These are phyloP conservation scores for Anaspis maculata DNA, from an alignment of 2,888 invertebrate species.

Conservation along the genomic window DNA sequence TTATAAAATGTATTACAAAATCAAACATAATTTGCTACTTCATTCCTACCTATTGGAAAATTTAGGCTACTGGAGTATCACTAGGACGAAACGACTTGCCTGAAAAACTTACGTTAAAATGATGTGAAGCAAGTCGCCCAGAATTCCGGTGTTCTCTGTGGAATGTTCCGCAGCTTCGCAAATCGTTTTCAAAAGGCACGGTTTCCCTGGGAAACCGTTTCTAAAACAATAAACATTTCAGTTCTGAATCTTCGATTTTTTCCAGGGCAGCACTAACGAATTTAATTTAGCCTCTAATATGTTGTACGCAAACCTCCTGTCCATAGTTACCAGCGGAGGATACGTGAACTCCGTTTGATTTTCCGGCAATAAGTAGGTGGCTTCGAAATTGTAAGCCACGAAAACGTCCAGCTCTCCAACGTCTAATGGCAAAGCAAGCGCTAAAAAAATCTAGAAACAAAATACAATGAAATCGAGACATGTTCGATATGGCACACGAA, in stretches of 20 bases:
- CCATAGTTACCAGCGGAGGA: slow-evolving; percentile 27
- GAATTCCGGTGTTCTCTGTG: slow-evolving; percentile 24
- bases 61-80: too few relatives aligned
- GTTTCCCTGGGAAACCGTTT: slow-evolving; percentile 54
- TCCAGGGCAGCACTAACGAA: too few relatives aligned
- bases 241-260: too few relatives aligned
- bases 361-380: slow-evolving; percentile 53
- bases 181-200: slow-evolving; percentile 63
- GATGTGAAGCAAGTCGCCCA: slow-evolving; percentile 30
- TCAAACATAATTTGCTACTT: too few relatives aligned
- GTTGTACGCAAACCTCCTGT: slow-evolving; percentile 27
- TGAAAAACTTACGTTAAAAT: slow-evolving; percentile 30
- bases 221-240: too few relatives aligned
- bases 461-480: slow-evolving; percentile 3
- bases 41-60: too few relatives aligned
- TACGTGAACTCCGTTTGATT: slow-evolving; percentile 41
- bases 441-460: slow-evolving; percentile 56
- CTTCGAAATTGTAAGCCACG: slow-evolving; percentile 66
- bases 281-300: slow-evolving; percentile 29
- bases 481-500: not conserved
- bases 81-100: too few relatives aligned
- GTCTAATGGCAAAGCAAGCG: slow-evolving; percentile 62
- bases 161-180: slow-evolving; percentile 54
- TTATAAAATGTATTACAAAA: too few relatives aligned
- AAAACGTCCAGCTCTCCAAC: slow-evolving; percentile 61